Conservation (phyloP, 2,888 invertebrate genomes). For the Emesis castigata region DNA sequence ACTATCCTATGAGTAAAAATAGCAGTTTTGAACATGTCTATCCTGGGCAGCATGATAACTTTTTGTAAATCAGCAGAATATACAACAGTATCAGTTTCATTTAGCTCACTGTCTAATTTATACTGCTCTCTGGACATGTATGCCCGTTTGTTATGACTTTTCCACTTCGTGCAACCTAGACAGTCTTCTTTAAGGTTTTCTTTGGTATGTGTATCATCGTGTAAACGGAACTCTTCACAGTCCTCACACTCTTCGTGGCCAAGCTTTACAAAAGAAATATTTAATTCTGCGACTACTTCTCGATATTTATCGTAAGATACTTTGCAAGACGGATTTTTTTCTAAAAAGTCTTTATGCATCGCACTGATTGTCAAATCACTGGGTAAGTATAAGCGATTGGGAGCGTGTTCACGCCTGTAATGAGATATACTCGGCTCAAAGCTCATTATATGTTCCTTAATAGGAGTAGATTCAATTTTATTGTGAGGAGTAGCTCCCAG, state of each 20-base stretch:
- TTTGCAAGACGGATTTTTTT: constrained; percentile 28
- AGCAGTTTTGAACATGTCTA: constrained; percentile 50
- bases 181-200: constrained; percentile 39
- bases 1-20: constrained; percentile 58
- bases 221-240: constrained; percentile 44
- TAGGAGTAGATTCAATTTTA: constrained; percentile 24
- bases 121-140: constrained; percentile 33
- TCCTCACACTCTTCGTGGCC: constrained; percentile 51
- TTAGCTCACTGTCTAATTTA: constrained; percentile 38
- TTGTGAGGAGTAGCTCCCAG: constrained; percentile 31
- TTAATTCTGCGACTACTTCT: constrained; percentile 29
- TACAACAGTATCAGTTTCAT: constrained; percentile 15
- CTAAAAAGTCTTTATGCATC: constrained; percentile 31
- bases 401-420: constrained; percentile 63
- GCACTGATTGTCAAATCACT: constrained; percentile 30
- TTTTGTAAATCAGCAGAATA: constrained; percentile 51
- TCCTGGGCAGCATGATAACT: constrained; percentile 58
- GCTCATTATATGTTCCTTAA: constrained; percentile 47
- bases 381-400: constrained; percentile 52
- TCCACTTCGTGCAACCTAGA: constrained; percentile 37
- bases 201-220: constrained; percentile 41
- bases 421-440: constrained; percentile 55
- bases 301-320: constrained; percentile 42
- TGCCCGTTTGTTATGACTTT: constrained; percentile 22
- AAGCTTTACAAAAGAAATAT: constrained; percentile 47